Percentiles rank a stretch among this genome's conserved stretches.
phyloP scores from a whole-genome alignment of 2,888 invertebrate species.

The Apodemia mormo region DNA sequence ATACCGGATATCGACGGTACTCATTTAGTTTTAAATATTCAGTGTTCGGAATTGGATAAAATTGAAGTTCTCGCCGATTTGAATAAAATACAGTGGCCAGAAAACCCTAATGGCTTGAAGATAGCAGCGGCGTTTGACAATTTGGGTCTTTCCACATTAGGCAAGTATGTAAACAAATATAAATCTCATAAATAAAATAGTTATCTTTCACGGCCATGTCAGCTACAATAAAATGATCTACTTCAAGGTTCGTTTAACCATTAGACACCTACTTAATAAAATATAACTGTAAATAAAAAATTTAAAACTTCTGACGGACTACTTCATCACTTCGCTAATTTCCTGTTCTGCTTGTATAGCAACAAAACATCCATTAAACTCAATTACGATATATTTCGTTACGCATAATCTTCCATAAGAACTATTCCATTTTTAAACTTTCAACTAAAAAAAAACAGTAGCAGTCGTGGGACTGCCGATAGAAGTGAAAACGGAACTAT shows the following conservation, averaged over 20 bases:
- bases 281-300: no score
- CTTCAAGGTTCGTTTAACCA: conserved; percentile 1
- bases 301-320: no score
- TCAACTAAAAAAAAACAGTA: no score
- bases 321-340: no score
- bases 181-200: not conserved
- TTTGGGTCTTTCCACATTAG: conserved; percentile 63
- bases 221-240: conserved; percentile 2
- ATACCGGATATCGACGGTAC: conserved; percentile 65
- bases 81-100: conserved; percentile 73
- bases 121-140: conserved; percentile 70
- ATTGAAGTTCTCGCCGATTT: conserved; percentile 64
- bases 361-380: no score
- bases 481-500: no score
- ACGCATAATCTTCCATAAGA: no score
- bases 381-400: no score
- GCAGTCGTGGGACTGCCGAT: no score
- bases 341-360: no score
- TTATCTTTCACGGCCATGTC: conserved; percentile 15
- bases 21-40: conserved; percentile 68
- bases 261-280: not conserved
- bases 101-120: conserved; percentile 67
- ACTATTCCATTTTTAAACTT: no score
- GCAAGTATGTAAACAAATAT: conserved; percentile 60
- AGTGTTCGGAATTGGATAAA: conserved; percentile 67